A percentile compares a stretch with the other conserved stretches of the same genome.
Evolutionary conservation across 2,113 vertebrate genomes (phyloP).

Genomic region (Caretta caretta): DNA sequence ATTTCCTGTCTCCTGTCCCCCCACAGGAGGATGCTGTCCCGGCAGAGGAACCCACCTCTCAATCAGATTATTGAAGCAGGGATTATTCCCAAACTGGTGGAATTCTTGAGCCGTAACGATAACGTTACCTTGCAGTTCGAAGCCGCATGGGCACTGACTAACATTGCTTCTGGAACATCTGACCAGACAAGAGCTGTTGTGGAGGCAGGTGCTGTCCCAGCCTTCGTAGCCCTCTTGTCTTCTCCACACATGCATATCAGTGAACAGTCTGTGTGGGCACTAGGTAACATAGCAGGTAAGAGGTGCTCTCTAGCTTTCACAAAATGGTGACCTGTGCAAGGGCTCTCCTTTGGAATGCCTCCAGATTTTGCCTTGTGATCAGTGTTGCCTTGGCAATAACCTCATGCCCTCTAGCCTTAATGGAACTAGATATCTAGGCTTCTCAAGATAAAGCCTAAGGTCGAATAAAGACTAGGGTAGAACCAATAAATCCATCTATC

Average conservation of each 20-base stretch:
- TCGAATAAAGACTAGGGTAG: too few species aligned
- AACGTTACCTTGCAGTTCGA: slow-evolving; percentile 88
- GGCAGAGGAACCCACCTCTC: slow-evolving; percentile 85
- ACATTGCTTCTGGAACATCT: slow-evolving; percentile 90
- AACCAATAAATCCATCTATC: background rate
- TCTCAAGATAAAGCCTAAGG: background rate
- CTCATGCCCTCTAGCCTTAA: background rate
- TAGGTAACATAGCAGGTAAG: slow-evolving; percentile 95
- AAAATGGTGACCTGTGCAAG: background rate
- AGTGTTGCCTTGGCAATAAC: background rate
- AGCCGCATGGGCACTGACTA: slow-evolving; percentile 94
- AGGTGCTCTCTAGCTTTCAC: background rate
- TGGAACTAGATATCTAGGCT: fast-evolving
- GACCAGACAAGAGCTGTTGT: slow-evolving; percentile 89
- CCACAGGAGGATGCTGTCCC: slow-evolving; percentile 88
- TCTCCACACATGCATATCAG: slow-evolving; percentile 89
- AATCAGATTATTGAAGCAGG: slow-evolving; percentile 84
- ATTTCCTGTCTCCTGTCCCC: background rate
- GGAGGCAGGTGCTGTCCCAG: slow-evolving; percentile 86
- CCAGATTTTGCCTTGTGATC: background rate
- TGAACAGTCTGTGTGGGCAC: slow-evolving; percentile 93
- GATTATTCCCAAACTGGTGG: slow-evolving; percentile 86
- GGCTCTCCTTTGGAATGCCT: background rate
- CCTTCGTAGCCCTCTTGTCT: slow-evolving; percentile 85
- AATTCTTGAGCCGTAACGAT: slow-evolving; percentile 81